Conservation (phyloP, 2,797 vertebrate species). For the Somateria mollissima region DNA sequence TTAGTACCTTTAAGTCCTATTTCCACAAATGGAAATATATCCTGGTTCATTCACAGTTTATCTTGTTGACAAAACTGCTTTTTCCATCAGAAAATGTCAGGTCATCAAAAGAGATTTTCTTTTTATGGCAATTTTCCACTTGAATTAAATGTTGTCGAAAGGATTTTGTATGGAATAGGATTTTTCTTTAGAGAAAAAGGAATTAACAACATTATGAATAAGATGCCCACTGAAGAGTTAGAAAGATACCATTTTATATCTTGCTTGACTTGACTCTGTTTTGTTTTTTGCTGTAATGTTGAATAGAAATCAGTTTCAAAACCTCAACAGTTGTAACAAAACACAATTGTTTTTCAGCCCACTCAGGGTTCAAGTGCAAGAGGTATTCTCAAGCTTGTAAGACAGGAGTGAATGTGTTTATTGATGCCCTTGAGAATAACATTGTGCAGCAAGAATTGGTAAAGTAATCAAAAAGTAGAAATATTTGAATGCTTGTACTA, state of each 20-base stretch:
- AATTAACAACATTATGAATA: slow-evolving; percentile 5
- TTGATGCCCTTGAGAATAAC: slow-evolving; percentile 54
- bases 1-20: background rate
- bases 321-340: background rate
- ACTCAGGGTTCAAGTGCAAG: slow-evolving; percentile 9
- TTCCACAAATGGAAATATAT: background rate
- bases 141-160: background rate
- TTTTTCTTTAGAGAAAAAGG: background rate
- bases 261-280: background rate
- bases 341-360: background rate
- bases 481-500: background rate
- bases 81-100: slow-evolving; percentile 17
- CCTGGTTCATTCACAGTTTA: background rate
- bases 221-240: background rate
- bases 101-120: background rate
- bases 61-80: slow-evolving; percentile 6
- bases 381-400: slow-evolving; percentile 40
- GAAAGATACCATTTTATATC: background rate
- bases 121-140: background rate
- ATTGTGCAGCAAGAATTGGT: slow-evolving; percentile 29
- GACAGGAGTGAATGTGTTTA: slow-evolving; percentile 36
- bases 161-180: background rate
- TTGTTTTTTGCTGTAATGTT: background rate
- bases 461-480: slow-evolving; percentile 43
- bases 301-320: slow-evolving; percentile 16